Evolutionary conservation across 2,113 vertebrate species (phyloP).

Genomic region (Eptesicus fuscus): DNA sequence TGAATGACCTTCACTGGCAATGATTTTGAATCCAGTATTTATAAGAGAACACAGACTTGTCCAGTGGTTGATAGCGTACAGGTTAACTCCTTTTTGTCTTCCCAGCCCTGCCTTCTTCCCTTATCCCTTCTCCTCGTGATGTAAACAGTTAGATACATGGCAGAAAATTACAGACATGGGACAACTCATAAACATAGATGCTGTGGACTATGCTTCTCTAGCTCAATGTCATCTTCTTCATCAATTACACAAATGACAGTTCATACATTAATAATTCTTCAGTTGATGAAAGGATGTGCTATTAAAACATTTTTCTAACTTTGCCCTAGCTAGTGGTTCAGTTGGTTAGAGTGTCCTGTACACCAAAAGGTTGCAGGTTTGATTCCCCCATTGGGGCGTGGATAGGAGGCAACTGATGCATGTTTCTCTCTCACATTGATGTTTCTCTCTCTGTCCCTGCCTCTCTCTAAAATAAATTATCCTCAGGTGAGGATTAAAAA

Average conservation of each 20-base stretch:
- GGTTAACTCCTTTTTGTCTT: neutral
- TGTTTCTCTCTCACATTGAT: neutral
- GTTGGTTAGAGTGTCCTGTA: neutral
- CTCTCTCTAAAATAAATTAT: neutral
- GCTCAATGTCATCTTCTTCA: neutral
- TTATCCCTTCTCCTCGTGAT: neutral
- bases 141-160: conserved; percentile 21
- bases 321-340: neutral
- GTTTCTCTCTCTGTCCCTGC: neutral
- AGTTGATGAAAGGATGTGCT: conserved; percentile 19
- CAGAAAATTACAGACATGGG: conserved; percentile 3
- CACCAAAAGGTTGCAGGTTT: neutral
- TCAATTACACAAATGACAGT: conserved; percentile 16
- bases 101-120: neutral
- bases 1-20: conserved; percentile 58
- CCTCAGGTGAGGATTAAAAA: neutral
- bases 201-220: conserved; percentile 14
- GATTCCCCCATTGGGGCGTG: neutral
- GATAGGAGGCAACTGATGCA: neutral
- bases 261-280: conserved; percentile 45
- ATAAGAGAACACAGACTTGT: conserved; percentile 11
- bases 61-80: neutral
- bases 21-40: conserved; percentile 63
- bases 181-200: neutral
- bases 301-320: neutral